Percentiles rank a stretch among this genome's conserved stretches.
These are phyloP conservation scores for Zenarchopterus dispar DNA, from an alignment of 2,797 vertebrate genomes.

Conservation along the genomic window DNA sequence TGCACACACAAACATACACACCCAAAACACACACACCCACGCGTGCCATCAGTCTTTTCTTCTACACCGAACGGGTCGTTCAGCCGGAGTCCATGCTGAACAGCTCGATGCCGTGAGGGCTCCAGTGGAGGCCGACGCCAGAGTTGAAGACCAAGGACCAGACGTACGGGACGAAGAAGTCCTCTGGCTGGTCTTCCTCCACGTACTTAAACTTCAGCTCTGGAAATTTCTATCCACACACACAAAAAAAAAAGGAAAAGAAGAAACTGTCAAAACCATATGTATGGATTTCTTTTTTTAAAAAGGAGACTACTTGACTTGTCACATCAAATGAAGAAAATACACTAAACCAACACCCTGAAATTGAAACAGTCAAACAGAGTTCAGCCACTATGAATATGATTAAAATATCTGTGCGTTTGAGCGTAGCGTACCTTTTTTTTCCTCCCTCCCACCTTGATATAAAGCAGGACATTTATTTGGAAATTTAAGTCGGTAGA, in stretches of 20 bases:
- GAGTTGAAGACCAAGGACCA: constrained; percentile 98
- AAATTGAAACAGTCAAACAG: too few relatives aligned
- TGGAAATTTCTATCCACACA: constrained; percentile 90
- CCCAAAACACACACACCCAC: constrained; percentile 20
- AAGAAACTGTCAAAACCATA: neutral
- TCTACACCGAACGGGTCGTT: constrained; percentile 66
- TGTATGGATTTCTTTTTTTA: neutral
- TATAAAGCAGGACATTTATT: too few relatives aligned
- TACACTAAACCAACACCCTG: too few relatives aligned
- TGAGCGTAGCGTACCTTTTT: too few relatives aligned
- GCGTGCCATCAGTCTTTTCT: constrained; percentile 39
- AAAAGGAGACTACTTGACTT: neutral
- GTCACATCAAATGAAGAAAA: too few relatives aligned
- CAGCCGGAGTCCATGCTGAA: constrained; percentile 95
- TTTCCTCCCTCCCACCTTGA: too few relatives aligned
- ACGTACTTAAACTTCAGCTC: constrained; percentile 98
- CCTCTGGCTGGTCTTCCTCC: constrained; percentile 97
- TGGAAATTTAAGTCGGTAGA: too few relatives aligned
- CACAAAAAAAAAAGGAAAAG: constrained; percentile 24
- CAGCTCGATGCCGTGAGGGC: constrained; percentile 91
- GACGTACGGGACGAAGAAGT: constrained; percentile 97
- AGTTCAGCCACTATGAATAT: too few relatives aligned
- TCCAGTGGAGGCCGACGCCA: constrained; percentile 92
- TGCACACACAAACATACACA: constrained; percentile 27
- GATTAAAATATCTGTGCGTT: too few relatives aligned